These are phyloP conservation scores for Eriosoma lanigerum DNA, from an alignment of 1,140 invertebrate genomes.

Conservation along the genomic window DNA sequence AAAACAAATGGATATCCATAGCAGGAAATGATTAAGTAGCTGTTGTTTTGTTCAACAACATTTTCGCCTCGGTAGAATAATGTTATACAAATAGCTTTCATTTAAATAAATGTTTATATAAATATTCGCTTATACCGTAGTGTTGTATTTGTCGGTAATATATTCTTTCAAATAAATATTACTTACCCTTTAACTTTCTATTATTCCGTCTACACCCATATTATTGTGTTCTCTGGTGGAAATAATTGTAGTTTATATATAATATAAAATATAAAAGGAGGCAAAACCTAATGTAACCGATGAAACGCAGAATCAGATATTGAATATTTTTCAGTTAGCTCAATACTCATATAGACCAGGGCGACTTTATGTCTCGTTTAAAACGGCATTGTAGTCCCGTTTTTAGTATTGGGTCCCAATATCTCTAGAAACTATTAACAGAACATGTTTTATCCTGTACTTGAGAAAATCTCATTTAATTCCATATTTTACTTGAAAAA, in stretches of 20 bases:
- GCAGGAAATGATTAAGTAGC: background rate
- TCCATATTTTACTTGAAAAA: no score
- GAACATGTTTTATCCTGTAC: no score
- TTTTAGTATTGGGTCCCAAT: no score
- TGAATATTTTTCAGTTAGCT: background rate
- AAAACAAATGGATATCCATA: no score
- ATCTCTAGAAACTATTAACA: no score
- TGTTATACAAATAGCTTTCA: background rate
- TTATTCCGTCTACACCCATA: background rate
- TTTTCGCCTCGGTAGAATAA: background rate
- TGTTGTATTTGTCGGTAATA: background rate
- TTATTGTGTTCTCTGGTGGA: background rate
- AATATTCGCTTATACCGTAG: background rate
- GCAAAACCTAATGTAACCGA: background rate
- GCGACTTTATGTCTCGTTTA: no score
- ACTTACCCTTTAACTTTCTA: background rate
- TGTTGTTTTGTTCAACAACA: background rate
- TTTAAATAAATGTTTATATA: slow-evolving; percentile 23
- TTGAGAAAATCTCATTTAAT: no score
- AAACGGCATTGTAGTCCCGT: no score
- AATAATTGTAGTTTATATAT: background rate
- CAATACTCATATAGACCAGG: no score
- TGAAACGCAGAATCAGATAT: background rate
- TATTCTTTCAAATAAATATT: background rate
- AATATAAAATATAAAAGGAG: no score